Base-by-base conservation (phyloP, 2,888 invertebrate genomes). In the Lasioglossum pauxillum region DNA sequence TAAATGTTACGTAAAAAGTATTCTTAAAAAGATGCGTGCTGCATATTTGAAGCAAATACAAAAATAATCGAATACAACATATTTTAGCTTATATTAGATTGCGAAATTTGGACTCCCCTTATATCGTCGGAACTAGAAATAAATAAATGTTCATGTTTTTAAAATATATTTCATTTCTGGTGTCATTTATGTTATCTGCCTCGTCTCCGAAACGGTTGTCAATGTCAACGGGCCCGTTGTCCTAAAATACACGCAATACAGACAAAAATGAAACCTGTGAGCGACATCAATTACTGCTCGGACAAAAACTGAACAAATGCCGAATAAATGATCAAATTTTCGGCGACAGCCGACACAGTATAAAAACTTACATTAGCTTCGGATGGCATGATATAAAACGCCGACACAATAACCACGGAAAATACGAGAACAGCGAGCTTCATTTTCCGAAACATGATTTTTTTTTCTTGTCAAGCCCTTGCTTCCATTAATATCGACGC, bases 371-470 rank as follows among this genome's bases (percentile, higher is more conserved):
- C 67, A 27, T 5, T 0, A 5, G 19, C 8, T 35, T 31, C 67
- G 8, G 19, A 8, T 8, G 19, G 23, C 5, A 10, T 3, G 67
- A 67, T 2, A 7, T 19, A 67, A 10, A 31, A 19, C 14, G 35
- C 8, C 19, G 35, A 35, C 8, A 19, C 1, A 35, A 35, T 1
- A 19, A 67, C 8, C 19, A 35, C 8, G 35, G 16, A 35, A 19
- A 67, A 2, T 8, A 8, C 1, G 7, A 67, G 67, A 35, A 67
- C 35, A 2, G 35, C 35, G 8, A 67, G 19, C 7, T 67, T 67
- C 31, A 67, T 67, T 67, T 19, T 31, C 7, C 67, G 67, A 67
- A 67, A 67, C 19, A 67, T 35, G 67, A 35, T 67, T 67, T 60
- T 31, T 31, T 31, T 7, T 67, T 35, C 16, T 16, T 5, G 14